Percentiles rank a stretch among this genome's conserved stretches.
These are phyloP conservation scores for Thunnus thynnus DNA, from an alignment of 2,113 vertebrate genomes.

Conservation along the genomic window DNA sequence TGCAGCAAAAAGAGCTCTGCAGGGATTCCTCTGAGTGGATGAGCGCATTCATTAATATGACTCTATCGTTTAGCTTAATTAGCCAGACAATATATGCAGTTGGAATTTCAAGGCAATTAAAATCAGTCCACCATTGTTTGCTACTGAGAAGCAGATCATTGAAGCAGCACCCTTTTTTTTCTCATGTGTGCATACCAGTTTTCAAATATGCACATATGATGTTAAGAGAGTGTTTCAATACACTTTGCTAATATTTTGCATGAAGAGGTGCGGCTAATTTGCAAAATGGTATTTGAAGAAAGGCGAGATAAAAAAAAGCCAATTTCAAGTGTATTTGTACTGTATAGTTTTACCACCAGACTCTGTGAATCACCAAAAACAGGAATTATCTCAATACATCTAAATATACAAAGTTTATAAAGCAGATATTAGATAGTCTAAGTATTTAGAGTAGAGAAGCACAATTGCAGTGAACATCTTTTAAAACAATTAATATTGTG, in stretches of 20 bases:
- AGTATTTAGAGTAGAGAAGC: too few relatives aligned
- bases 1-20: constrained; percentile 12
- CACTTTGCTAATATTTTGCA: constrained; percentile 20
- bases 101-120: constrained; percentile 61
- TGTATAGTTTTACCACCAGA: not conserved
- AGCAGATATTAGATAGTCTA: not conserved
- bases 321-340: not conserved
- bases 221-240: constrained; percentile 19
- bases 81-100: constrained; percentile 39
- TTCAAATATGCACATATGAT: constrained; percentile 16
- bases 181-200: not conserved
- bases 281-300: not conserved
- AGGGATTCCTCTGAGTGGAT: constrained; percentile 47
- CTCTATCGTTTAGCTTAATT: constrained; percentile 58
- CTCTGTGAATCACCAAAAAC: constrained; percentile 6
- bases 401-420: not conserved
- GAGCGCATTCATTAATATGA: constrained; percentile 49
- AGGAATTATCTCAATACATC: not conserved
- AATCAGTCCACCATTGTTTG: constrained; percentile 50
- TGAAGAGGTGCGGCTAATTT: constrained; percentile 10
- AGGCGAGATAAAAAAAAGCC: not conserved
- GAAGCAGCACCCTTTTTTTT: not conserved
- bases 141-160: not conserved
- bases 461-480: not conserved
- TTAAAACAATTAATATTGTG: not conserved